phyloP scores from a whole-genome alignment of 2,888 invertebrate genomes.

The Tiphia femorata region DNA sequence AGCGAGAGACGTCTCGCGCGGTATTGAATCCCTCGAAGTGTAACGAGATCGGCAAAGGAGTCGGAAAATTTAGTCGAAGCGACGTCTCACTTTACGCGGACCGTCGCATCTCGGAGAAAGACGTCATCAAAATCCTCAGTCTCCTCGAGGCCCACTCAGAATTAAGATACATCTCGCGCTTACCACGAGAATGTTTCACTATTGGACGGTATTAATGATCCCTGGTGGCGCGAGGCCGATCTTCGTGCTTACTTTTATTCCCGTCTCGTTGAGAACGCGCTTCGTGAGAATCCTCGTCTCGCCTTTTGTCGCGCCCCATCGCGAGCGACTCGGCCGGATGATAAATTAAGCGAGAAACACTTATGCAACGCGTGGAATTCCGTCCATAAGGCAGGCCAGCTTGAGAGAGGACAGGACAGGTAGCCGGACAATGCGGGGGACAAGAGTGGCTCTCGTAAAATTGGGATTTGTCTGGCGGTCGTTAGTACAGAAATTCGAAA shows the following conservation, averaged over 20 bases:
- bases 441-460: constrained; percentile 41
- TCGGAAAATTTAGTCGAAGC: no score
- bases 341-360: constrained; percentile 34
- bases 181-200: no score
- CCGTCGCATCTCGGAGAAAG: no score
- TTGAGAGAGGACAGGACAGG: constrained; percentile 25
- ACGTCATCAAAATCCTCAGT: no score
- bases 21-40: neutral
- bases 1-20: constrained; percentile 9
- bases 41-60: neutral
- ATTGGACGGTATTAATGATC: no score
- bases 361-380: no score
- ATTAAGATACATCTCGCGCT: no score
- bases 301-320: constrained; percentile 20
- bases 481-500: constrained; percentile 35
- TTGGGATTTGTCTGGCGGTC: constrained; percentile 38
- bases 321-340: constrained; percentile 13
- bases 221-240: no score
- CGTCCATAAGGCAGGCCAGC: constrained; percentile 10
- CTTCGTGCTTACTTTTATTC: no score
- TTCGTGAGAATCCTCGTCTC: constrained; percentile 6
- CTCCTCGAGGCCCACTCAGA: no score
- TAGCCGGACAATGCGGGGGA: constrained; percentile 21
- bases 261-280: no score
- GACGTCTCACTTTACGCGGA: no score